Base-by-base conservation (phyloP, 1,140 invertebrate genomes). In the Ctenoplectra terminalis region DNA sequence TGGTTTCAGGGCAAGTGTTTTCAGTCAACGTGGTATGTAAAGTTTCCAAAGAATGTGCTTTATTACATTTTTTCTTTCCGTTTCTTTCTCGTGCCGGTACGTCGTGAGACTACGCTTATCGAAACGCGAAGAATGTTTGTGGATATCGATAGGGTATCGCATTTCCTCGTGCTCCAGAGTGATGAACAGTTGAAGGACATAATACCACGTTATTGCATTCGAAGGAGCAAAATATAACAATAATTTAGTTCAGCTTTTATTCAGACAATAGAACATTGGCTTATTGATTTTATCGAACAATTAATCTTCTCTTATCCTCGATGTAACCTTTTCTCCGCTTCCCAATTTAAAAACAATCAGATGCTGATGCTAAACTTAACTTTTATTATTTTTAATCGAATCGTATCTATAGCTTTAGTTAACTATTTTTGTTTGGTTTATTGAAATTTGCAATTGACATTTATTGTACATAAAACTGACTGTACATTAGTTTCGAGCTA, bases 1-100 rank as follows among this genome's bases (percentile, higher is more conserved):
- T 73, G 81, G 60, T 78, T 67, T 43, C 52, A 20, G 43, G 23
- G 61, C 60, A 73, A 80, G 63, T 70, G 82, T 83, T 80, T 72
- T 73, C 61, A 37, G 61, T 26, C 13, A 7, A 11, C 17, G 46
- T 56, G 76, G 48, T 61, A 83, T 56, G 69, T 69, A 67, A 79
- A 83, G 66, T 79, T 72, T 26, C 31, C 64, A 23, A 81, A 76
- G 79, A 56, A 81, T 81, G n/a, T 13, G 61, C 34, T 72, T 80
- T 73, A 80, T 80, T 80, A 63, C 67, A 63, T 54, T 50, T 61
- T 73, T 80, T 63, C 29, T 20, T 23, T n/a, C 8, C 31, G 20
- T 43, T 34, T 23, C 23, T 50, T 37, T 13, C 20, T 17, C 2
- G 7, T 26, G 0, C 3, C 60, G 11, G 8, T 15, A 37, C 31